These are phyloP conservation scores for Orycteropus afer DNA, from an alignment of 2,113 vertebrate species.

Conservation along the genomic window DNA sequence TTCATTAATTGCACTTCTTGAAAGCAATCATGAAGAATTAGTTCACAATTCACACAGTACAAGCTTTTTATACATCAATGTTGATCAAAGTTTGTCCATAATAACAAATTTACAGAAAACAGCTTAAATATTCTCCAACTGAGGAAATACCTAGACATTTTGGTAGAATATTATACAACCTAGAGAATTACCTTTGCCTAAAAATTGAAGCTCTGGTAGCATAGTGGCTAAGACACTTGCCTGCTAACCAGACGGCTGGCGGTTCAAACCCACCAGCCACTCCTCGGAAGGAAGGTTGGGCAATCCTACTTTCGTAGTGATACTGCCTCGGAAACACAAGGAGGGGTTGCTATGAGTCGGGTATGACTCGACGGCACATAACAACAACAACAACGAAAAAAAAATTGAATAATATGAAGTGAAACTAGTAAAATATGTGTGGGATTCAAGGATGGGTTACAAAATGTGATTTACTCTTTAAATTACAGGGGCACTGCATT, in stretches of 20 bases:
- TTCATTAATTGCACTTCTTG: conserved; percentile 41
- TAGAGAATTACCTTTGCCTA: not conserved
- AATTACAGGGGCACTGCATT: not conserved
- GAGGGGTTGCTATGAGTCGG: too few species aligned
- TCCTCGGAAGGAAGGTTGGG: too few species aligned
- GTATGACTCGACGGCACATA: too few species aligned
- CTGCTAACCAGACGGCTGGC: too few species aligned
- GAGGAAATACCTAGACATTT: not conserved
- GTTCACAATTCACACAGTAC: not conserved
- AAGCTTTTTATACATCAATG: not conserved
- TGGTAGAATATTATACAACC: not conserved
- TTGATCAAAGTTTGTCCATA: not conserved
- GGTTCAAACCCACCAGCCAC: too few species aligned
- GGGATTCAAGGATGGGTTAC: not conserved
- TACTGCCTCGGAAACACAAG: too few species aligned
- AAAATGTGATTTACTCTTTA: not conserved
- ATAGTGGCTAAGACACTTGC: too few species aligned
- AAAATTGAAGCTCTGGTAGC: too few species aligned
- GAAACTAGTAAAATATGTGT: not conserved
- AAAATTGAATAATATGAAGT: not conserved
- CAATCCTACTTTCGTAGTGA: too few species aligned
- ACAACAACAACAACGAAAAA: too few species aligned
- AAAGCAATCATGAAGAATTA: conserved; percentile 13
- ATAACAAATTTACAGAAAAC: not conserved
- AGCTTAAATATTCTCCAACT: not conserved